Evolutionary conservation across 2,113 vertebrate genomes (phyloP), one percentile per base, ranked within the genome.

Genomic region (Nettapus auritus): DNA sequence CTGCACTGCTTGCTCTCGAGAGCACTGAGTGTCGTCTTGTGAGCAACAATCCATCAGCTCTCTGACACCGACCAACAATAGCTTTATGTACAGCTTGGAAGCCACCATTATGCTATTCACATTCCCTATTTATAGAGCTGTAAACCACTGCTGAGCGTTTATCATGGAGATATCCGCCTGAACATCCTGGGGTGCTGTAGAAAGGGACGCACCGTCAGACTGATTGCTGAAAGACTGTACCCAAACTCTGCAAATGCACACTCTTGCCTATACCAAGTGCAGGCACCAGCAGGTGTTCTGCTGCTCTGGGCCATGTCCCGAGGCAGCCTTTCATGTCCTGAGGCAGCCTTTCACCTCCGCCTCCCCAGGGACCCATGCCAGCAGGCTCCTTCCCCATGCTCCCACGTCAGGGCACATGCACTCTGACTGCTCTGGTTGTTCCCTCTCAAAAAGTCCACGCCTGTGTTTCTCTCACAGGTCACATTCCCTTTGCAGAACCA

Each of bases 301-400:
- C 22, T 5, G 20, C 42, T 34, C 75, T 40, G 53, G 52, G 16
- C 3, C 0, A 11, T 3, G 44, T 26, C 55, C 73, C 7, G 3
- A 0, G 5, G 60, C 21, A n/a, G 50, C 5, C 0, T 0, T 28
- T 16, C 84, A 52, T n/a, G n/a, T n/a, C n/a, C n/a, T n/a, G n/a
- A n/a, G n/a, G n/a, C 21, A n/a, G 50, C 5, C 0, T 0, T 28
- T 16, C 84, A 52, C 22, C 8, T 28, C 17, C 55, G n/a, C 17
- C 14, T 31, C 3, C 53, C 52, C 1, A 2, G 18, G 15, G 21
- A 23, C 25, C 57, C 1, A 44, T 0, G 0, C 59, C 66, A 36
- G 64, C 76, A 36, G 0, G 0, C 38, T 20, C 42, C 6, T 1
- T 33, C 21, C 67, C 48, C 50, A 48, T 0, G 0, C 66, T 42